Percentiles rank a stretch among this genome's conserved stretches.
These are phyloP conservation scores for Candidula unifasciata DNA, from an alignment of 2,888 invertebrate genomes.

Conservation along the genomic window DNA sequence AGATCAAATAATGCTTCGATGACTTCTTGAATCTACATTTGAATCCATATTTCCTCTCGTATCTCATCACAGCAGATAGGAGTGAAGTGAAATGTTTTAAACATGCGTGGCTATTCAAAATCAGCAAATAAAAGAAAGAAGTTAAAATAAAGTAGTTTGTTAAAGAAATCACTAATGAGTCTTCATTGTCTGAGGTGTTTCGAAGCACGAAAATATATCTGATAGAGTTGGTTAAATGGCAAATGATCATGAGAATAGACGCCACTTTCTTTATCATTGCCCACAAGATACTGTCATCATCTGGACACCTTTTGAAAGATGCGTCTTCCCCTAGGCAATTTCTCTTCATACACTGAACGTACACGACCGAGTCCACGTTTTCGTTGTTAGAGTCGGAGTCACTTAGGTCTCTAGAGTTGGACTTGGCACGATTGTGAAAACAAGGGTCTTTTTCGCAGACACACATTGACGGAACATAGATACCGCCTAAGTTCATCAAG, in stretches of 20 bases:
- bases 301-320: neutral
- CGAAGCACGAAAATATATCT: conserved; percentile 33
- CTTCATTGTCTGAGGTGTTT: neutral
- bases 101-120: conserved; percentile 30
- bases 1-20: neutral
- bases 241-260: conserved; percentile 13
- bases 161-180: conserved; percentile 23
- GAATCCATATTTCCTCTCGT: conserved; percentile 35
- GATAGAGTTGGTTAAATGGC: conserved; percentile 15
- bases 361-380: conserved; percentile 10
- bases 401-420: neutral
- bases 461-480: conserved; percentile 45
- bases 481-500: conserved; percentile 39
- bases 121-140: conserved; percentile 34
- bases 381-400: conserved; percentile 29
- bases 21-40: conserved; percentile 24
- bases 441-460: conserved; percentile 16
- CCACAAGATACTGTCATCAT: conserved; percentile 29
- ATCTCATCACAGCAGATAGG: neutral
- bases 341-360: conserved; percentile 26
- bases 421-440: neutral
- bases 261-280: conserved; percentile 20
- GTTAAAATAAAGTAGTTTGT: conserved; percentile 30
- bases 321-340: neutral
- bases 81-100: conserved; percentile 23